Evolutionary conservation across 2,888 invertebrate species (phyloP), one percentile per base, ranked within the genome.

Genomic region (Drosophila prolongata): DNA sequence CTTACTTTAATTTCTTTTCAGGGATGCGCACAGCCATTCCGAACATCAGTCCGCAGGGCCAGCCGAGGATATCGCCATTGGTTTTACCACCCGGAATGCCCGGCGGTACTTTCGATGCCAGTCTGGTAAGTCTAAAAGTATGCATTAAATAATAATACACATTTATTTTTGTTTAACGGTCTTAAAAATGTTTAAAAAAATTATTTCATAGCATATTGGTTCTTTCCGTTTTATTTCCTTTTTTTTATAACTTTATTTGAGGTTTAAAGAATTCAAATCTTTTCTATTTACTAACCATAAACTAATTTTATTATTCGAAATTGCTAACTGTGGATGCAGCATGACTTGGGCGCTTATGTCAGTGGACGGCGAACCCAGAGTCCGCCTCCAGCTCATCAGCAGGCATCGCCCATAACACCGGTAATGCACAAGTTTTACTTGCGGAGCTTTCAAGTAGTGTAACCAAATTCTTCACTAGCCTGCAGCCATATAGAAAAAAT

Each of bases 331-430:
- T 85, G 92, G 92, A 92, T 88, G 92, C 94, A 95, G 95, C 94
- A 93, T 91, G 94, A 94, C 87, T 93, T 94, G 80, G 90, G 92
- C 74, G 91, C 87, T 44, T 92, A 91, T 84, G 89, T 90, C 62
- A 90, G 93, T 90, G 91, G 94, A 88, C 79, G 88, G 50, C 76
- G 80, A 9, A 79, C 89, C 6, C 95, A 96, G 93, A 96, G 96
- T 92, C 96, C 96, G 90, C 96, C 96, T 90, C 96, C 96, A 91
- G 96, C 97, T 84, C 96, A 96, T 93, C 96, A 96, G 94, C 96
- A 95, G 92, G 94, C 94, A 91, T 95, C 95, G 90, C 95, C 95
- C 85, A 94, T 95, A 91, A 94, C 95, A 91, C 94, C 95, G 95
- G 95, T 95, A 94, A 92, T 89, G 71, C 80, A 81, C 84, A 80